phyloP scores from a whole-genome alignment of 2,888 invertebrate species.

The Drosophila sordidula region DNA sequence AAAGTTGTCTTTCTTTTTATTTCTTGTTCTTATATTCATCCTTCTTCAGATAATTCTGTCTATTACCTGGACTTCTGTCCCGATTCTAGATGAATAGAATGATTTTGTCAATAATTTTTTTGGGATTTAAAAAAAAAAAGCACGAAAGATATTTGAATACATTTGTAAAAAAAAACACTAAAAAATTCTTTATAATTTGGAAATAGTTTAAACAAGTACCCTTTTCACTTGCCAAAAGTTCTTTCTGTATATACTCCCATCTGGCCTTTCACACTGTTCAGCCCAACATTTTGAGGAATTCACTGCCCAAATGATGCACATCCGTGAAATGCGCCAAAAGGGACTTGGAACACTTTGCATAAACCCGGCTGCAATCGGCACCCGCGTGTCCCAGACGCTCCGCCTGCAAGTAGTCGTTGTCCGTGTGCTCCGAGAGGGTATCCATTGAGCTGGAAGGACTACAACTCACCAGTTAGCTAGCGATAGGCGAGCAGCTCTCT shows the following conservation, averaged over 20 bases:
- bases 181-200: too few relatives aligned
- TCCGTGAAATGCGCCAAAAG: conserved; percentile 80
- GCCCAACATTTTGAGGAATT: conserved; percentile 53
- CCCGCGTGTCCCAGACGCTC: conserved; percentile 88
- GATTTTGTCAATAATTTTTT: too few relatives aligned
- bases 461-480: not conserved
- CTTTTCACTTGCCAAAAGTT: too few relatives aligned
- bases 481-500: not conserved
- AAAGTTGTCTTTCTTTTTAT: too few relatives aligned
- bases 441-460: conserved; percentile 91
- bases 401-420: conserved; percentile 91
- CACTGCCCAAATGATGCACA: conserved; percentile 64
- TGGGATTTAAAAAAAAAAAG: too few relatives aligned
- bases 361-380: conserved; percentile 79
- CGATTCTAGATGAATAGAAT: too few relatives aligned
- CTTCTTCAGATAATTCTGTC: too few relatives aligned
- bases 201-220: too few relatives aligned
- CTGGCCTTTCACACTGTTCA: conserved; percentile 4
- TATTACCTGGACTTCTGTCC: too few relatives aligned
- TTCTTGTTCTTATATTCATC: too few relatives aligned
- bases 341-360: conserved; percentile 77
- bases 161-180: too few relatives aligned
- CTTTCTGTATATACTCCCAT: not conserved
- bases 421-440: conserved; percentile 87
- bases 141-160: too few relatives aligned